These are phyloP conservation scores for Rhinogobius similis DNA, from an alignment of 2,113 vertebrate species.

Conservation along the genomic window DNA sequence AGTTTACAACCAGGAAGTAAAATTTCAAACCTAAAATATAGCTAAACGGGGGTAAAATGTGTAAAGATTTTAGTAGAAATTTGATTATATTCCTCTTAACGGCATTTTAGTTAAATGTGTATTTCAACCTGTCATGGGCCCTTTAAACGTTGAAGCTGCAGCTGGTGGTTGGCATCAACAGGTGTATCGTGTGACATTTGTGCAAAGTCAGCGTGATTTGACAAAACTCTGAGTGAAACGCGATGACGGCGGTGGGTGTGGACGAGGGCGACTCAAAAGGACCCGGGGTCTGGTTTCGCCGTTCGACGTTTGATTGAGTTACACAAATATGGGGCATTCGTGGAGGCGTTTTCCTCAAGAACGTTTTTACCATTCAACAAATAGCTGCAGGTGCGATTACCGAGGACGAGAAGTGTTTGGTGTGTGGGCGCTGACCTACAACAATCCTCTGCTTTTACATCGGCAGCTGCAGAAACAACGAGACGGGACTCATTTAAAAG, in stretches of 20 bases:
- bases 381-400: background rate
- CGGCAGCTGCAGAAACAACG: background rate
- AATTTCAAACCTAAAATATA: no score
- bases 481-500: no score
- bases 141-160: background rate
- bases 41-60: no score
- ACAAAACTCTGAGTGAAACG: background rate
- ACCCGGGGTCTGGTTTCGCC: background rate
- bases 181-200: no score
- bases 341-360: background rate
- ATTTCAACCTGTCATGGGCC: no score
- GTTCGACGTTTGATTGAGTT: background rate
- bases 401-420: background rate
- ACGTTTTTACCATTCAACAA: background rate
- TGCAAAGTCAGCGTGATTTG: background rate
- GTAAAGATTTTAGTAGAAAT: no score
- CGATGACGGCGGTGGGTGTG: background rate
- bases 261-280: background rate
- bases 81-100: no score
- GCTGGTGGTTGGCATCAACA: background rate
- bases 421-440: background rate
- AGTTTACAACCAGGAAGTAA: no score
- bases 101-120: no score
- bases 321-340: background rate
- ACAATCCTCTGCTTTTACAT: background rate